These are phyloP conservation scores for Gymnoscelis rufifasciata DNA, from an alignment of 2,888 invertebrate species.

Conservation along the genomic window DNA sequence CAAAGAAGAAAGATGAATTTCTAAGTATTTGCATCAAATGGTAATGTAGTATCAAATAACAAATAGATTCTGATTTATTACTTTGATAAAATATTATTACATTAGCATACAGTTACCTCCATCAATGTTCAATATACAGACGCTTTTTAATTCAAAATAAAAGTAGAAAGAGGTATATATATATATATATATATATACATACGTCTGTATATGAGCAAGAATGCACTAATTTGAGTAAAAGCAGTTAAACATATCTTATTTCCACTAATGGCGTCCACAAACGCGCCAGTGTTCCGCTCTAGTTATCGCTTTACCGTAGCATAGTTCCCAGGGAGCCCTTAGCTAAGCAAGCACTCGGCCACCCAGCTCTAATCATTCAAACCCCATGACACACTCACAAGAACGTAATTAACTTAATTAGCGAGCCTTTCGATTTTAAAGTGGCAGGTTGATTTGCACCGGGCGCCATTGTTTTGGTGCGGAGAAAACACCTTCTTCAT, in stretches of 20 bases:
- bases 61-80: neutral
- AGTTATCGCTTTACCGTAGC: conserved; percentile 13
- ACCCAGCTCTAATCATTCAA: conserved; percentile 34
- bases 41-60: no score
- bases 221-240: neutral
- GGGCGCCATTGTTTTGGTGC: conserved; percentile 73
- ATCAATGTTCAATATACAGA: no score
- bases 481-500: conserved; percentile 79
- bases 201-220: neutral
- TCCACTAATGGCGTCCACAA: conserved; percentile 5
- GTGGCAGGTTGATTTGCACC: conserved; percentile 54
- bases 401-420: conserved; percentile 55
- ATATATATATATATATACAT: no score
- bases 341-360: conserved; percentile 29
- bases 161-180: no score
- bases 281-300: conserved; percentile 22
- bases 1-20: no score
- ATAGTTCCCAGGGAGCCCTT: conserved; percentile 21
- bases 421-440: conserved; percentile 67
- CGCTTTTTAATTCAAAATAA: no score
- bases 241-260: conserved; percentile 1
- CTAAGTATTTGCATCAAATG: no score
- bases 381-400: conserved; percentile 38
- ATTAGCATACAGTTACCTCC: no score
- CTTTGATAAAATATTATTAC: neutral